Conservation (phyloP, 2,113 vertebrate genomes). For the Crocuta crocuta region DNA sequence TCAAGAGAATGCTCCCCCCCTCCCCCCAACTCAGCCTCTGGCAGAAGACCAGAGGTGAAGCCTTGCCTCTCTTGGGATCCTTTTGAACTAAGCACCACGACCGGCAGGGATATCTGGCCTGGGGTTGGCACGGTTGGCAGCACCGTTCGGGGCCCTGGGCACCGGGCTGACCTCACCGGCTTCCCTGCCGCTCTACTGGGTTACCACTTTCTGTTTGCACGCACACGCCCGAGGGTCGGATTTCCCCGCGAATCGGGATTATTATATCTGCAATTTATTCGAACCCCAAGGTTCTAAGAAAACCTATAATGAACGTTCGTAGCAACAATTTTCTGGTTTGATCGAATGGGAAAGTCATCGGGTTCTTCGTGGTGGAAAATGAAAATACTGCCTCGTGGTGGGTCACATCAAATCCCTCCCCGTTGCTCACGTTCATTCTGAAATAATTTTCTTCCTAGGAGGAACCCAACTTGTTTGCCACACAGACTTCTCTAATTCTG, state of each 20-base stretch:
- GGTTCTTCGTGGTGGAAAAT: not conserved
- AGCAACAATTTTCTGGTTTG: not conserved
- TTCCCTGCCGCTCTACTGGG: not conserved
- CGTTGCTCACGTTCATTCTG: not conserved
- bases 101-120: rapidly evolving
- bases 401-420: not conserved
- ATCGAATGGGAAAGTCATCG: not conserved
- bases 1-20: not conserved
- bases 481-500: not conserved
- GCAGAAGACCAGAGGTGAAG: not conserved
- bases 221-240: not conserved
- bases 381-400: not conserved
- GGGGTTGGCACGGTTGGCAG: rapidly evolving
- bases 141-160: rapidly evolving
- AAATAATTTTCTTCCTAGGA: not conserved
- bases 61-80: not conserved
- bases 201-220: not conserved
- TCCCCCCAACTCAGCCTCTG: not conserved
- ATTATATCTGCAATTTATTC: not conserved
- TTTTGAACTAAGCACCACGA: not conserved
- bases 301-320: not conserved
- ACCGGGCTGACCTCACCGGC: rapidly evolving
- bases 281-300: not conserved
- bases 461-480: slow-evolving; percentile 2
- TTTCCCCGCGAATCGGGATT: not conserved